Evolutionary conservation across 2,888 invertebrate species (phyloP).

Genomic region (Pristionchus exspectatus): DNA sequence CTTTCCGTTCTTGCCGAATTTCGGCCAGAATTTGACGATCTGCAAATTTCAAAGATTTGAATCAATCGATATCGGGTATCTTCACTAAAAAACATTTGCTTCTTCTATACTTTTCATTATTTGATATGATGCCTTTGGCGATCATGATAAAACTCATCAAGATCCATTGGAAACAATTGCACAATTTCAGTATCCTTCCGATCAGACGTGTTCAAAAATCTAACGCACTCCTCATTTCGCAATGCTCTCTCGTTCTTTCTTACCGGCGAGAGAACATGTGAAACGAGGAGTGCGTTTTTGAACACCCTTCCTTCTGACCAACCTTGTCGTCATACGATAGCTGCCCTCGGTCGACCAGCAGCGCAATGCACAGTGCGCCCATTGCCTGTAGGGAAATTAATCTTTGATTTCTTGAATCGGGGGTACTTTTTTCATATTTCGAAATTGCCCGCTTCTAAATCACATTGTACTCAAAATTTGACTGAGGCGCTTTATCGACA

Average conservation of each 20-base stretch:
- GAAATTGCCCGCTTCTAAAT: neutral
- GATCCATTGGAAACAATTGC: too few species aligned
- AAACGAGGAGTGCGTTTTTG: too few species aligned
- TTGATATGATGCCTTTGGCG: too few species aligned
- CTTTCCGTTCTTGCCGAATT: conserved; percentile 80
- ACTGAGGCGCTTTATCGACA: neutral
- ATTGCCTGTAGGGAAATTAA: conserved; percentile 63
- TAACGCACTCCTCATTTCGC: too few species aligned
- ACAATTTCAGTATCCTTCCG: neutral
- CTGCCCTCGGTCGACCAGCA: conserved; percentile 79
- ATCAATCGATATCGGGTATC: conserved; percentile 45
- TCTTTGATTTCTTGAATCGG: neutral
- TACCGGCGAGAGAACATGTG: too few species aligned
- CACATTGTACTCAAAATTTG: neutral
- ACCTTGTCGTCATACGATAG: conserved; percentile 78
- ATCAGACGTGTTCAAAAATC: too few species aligned
- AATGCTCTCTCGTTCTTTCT: too few species aligned
- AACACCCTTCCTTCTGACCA: conserved; percentile 58
- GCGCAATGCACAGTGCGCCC: conserved; percentile 72
- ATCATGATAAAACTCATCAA: too few species aligned
- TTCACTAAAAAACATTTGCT: too few species aligned
- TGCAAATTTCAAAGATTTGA: neutral
- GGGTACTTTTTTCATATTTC: neutral
- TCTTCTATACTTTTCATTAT: too few species aligned
- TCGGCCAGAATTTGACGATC: conserved; percentile 80